Evolutionary conservation across 2,797 vertebrate species (phyloP).

Genomic region (Scomberomorus guttatus): DNA sequence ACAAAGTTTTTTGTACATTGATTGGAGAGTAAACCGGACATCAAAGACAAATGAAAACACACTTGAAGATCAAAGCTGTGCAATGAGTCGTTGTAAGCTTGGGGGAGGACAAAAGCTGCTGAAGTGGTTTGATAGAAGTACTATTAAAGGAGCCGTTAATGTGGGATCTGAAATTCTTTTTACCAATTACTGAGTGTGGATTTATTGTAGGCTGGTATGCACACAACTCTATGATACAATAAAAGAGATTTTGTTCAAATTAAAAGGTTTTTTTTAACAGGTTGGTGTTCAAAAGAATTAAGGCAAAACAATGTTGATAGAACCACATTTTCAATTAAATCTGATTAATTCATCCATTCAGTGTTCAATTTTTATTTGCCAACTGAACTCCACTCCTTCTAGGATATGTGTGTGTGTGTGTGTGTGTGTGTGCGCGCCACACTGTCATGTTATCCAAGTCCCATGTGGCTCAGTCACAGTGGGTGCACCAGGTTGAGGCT

Average conservation of each 20-base stretch:
- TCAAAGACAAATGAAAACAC: constrained; percentile 25
- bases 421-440: not conserved
- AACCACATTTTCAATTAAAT: constrained; percentile 28
- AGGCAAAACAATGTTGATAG: not conserved
- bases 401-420: not conserved
- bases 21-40: constrained; percentile 18
- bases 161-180: constrained; percentile 37
- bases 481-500: constrained; percentile 55
- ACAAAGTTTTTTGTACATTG: constrained; percentile 47
- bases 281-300: constrained; percentile 3
- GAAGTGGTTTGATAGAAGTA: constrained; percentile 49
- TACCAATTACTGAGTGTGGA: constrained; percentile 43
- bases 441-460: constrained; percentile 14
- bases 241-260: constrained; percentile 54
- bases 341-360: not conserved
- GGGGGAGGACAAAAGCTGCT: constrained; percentile 47
- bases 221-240: constrained; percentile 56
- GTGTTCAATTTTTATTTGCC: not conserved
- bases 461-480: constrained; percentile 35
- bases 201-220: constrained; percentile 51
- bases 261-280: constrained; percentile 38
- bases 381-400: not conserved
- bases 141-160: constrained; percentile 37
- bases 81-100: constrained; percentile 33
- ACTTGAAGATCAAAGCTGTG: constrained; percentile 41